Evolutionary conservation across 2,888 invertebrate species (phyloP), one percentile per base, ranked within the genome.

Genomic region (Nemotelus pantherinus): DNA sequence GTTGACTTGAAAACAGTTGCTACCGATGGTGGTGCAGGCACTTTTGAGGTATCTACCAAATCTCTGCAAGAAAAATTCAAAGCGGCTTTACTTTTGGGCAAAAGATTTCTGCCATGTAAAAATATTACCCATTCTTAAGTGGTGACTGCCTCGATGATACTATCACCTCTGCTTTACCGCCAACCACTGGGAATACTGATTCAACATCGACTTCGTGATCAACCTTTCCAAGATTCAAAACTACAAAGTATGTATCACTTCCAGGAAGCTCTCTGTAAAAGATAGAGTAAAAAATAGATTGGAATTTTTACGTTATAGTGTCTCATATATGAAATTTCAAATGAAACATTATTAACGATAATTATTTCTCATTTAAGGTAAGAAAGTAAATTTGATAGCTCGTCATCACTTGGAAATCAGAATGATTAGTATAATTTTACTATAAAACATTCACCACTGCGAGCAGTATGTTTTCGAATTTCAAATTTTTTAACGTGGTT

Each of bases 211-310:
- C 76, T 3, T 6, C 53, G 10, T 65, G 44, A 10, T 9, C 48
- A 3, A 44, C 9, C 6, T 53, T 45, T 9, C 76, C 76, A n/a
- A 76, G 39, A 65, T 76, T 76, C 63, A 65, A 39, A n/a, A 76
- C 76, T 4, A 76, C 55, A 43, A 76, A 55, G 55, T 55, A 76
- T 6, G 76, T 65, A 45, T 65, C 76, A 43, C 64, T 50, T n/a
- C 75, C 75, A 7, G 63, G 0, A 1, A 75, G 64, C 25, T 50
- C 75, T 41, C 75, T 75, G 39, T 25, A 47, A n/a, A 67, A 63
- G 25, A 25, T 25, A 7, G n/a, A 58, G 58, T 25, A 4, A 58
- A 25, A 25, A n/a, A 1, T 53, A 53, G 1, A 53, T 9, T 53
- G 25, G 25, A 25, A 25, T 25, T 25, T 25, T 25, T 25, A 25